These are phyloP conservation scores for Microcebus lehilahytsara DNA, from an alignment of 2,113 vertebrate species.

Conservation along the genomic window DNA sequence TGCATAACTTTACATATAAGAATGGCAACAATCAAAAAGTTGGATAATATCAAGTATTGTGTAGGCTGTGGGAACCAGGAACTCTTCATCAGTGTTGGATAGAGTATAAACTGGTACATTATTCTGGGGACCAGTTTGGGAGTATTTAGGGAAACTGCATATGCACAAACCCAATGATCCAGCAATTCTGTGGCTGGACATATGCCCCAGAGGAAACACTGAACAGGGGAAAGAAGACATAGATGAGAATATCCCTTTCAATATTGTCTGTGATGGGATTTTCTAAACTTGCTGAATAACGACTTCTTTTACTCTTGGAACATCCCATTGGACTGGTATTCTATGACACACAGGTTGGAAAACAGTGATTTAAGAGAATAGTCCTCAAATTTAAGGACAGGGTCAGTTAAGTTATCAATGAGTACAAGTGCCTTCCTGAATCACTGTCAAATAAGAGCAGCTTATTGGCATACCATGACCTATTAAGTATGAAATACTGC, in stretches of 20 bases:
- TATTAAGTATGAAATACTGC: neutral
- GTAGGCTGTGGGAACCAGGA: neutral
- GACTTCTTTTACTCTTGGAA: neutral
- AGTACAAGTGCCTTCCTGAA: neutral
- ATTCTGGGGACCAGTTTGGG: neutral
- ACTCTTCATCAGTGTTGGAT: neutral
- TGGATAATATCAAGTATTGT: neutral
- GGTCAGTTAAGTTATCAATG: neutral
- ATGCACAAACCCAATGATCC: neutral
- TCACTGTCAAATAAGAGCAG: neutral
- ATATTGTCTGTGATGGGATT: neutral
- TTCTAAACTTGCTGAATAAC: neutral
- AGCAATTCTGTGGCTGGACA: neutral
- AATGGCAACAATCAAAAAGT: neutral
- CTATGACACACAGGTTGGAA: neutral
- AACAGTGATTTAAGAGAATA: neutral
- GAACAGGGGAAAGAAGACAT: neutral
- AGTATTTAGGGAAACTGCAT: neutral
- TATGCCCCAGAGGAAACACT: neutral
- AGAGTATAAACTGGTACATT: neutral
- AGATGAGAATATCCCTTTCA: neutral
- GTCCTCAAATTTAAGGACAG: neutral
- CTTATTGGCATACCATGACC: neutral
- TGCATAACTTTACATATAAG: neutral
- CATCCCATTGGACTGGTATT: neutral